A percentile compares a stretch with the other conserved stretches of the same genome.
Conservation (phyloP, 1,140 invertebrate genomes). For the Scaptomyza montana region DNA sequence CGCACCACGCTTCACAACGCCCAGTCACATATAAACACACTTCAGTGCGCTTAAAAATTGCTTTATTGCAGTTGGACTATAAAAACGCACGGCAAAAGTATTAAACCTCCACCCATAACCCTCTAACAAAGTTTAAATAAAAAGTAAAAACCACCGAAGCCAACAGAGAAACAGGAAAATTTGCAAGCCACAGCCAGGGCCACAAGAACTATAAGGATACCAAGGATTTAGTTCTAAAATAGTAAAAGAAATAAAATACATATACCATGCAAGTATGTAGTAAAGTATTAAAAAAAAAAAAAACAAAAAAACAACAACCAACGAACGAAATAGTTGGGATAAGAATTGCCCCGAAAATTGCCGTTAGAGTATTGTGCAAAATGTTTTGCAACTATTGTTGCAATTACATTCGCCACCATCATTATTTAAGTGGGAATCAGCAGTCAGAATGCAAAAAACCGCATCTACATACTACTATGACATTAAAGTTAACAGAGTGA, state of each 20-base stretch:
- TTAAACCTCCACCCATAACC: constrained; percentile 26
- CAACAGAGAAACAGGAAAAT: constrained; percentile 73
- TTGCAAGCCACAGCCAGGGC: constrained; percentile 68
- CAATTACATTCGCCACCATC: constrained; percentile 65
- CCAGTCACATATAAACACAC: constrained; percentile 81
- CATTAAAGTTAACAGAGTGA: constrained; percentile 31
- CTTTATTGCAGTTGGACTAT: constrained; percentile 81
- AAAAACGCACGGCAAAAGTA: constrained; percentile 76
- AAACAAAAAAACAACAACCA: background rate
- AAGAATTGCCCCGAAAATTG: constrained; percentile 55
- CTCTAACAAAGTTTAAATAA: constrained; percentile 9
- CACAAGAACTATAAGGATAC: constrained; percentile 64
- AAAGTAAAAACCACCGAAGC: constrained; percentile 50
- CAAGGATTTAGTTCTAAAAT: constrained; percentile 69
- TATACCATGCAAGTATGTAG: background rate
- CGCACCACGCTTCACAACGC: constrained; percentile 24
- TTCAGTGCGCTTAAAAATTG: constrained; percentile 82
- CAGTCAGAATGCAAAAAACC: constrained; percentile 6
- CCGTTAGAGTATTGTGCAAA: constrained; percentile 54
- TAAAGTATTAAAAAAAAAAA: constrained; percentile 19
- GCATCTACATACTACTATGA: constrained; percentile 23
- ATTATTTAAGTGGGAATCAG: constrained; percentile 54
- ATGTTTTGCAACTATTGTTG: constrained; percentile 62
- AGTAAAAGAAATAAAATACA: constrained; percentile 44
- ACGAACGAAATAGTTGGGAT: constrained; percentile 29